Evolutionary conservation across 37 sponge, comb jelly and placozoan genomes (phyloP), one percentile per base, ranked within the genome.

Genomic region (Eunapius fragilis): DNA sequence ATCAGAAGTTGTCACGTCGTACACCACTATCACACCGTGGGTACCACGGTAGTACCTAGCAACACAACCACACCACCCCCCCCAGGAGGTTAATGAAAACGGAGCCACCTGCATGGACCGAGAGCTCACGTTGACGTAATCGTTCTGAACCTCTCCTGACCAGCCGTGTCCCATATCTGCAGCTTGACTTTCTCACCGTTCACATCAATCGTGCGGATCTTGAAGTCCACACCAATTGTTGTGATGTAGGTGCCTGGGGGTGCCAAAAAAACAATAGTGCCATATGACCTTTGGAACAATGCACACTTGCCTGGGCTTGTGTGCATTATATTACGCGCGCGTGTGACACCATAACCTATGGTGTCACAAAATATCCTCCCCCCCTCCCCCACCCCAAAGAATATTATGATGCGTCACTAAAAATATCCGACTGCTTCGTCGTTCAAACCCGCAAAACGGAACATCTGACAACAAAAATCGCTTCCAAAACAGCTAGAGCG

Each of bases 91-190:
- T 0, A 37, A 36, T 0, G 19, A 2, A 22, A 50, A 58, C 67
- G 14, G 14, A 17, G 19, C 58, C 58, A 58, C 7, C 1, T 58
- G 19, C 6, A 58, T 2, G 6, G 58, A 17, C 19, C 0, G 47
- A 2, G 32, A 4, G 32, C 96, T 82, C 34, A 96, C 97, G 97
- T 96, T 49, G 97, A 94, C 22, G 97, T 97, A 75, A 97, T 97
- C 34, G 98, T 97, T 35, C 99, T 82, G 86, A 99, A 99, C 58
- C 99, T 47, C 87, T 99, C 99, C 85, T 99, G 99, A 0, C 99
- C 99, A 14, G 99, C 99, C 24, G 99, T 99, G 86, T 99, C 99
- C 99, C 99, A 99, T 36, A 99, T 99, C 81, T 99, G 99, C 32
- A 99, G 93, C 85, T 99, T 99, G 50, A 99, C 94, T 67, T 97